phyloP scores from a whole-genome alignment of 2,888 invertebrate genomes.

The Melanostoma scalare region DNA sequence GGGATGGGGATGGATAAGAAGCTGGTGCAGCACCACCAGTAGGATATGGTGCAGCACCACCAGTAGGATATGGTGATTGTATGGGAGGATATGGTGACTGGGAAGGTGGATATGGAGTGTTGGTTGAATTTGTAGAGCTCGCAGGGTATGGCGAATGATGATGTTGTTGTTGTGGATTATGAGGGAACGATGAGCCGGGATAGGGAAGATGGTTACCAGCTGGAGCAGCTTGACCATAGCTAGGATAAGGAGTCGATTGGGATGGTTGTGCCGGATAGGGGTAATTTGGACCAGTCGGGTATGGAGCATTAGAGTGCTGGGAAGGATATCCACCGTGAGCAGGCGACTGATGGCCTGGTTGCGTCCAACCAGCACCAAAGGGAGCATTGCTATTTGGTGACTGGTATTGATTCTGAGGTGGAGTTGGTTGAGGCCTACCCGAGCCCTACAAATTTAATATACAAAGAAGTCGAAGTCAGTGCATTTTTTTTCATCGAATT shows the following conservation, averaged over 20 bases:
- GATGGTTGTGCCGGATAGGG: constrained; percentile 71
- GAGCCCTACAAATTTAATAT: constrained; percentile 80
- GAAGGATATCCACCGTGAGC: constrained; percentile 59
- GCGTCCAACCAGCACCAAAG: constrained; percentile 80
- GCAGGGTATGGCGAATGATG: constrained; percentile 72
- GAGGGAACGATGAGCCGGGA: constrained; percentile 65
- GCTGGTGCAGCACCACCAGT: constrained; percentile 35
- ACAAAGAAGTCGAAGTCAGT: constrained; percentile 2
- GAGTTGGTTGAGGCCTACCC: constrained; percentile 79
- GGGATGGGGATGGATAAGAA: constrained; percentile 76
- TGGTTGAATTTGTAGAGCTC: constrained; percentile 61
- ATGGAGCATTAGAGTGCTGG: constrained; percentile 74
- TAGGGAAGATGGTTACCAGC: constrained; percentile 45
- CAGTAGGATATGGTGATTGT: constrained; percentile 47
- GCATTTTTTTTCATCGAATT: neutral
- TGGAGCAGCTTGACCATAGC: constrained; percentile 54
- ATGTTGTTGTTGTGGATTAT: constrained; percentile 72
- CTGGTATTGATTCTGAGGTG: constrained; percentile 74
- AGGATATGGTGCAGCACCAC: constrained; percentile 47
- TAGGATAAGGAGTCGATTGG: constrained; percentile 57
- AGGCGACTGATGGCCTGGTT: constrained; percentile 75
- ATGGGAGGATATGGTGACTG: constrained; percentile 47
- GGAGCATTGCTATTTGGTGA: constrained; percentile 75
- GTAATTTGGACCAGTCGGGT: constrained; percentile 74
- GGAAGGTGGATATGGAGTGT: constrained; percentile 60